Evolutionary conservation across 2,113 vertebrate genomes (phyloP).

Genomic region (Synodontis membranacea): DNA sequence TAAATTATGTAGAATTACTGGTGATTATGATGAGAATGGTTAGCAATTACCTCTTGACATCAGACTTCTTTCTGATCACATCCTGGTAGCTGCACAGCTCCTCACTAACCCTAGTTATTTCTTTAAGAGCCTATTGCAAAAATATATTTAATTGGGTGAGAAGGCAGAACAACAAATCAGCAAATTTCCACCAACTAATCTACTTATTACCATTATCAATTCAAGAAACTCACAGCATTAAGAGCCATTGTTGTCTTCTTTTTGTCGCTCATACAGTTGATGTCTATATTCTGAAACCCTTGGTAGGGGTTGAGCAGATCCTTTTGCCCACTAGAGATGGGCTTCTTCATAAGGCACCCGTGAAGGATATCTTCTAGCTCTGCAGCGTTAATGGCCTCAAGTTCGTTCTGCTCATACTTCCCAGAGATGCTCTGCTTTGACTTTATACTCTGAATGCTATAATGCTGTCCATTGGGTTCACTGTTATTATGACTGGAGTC

Average conservation of each 20-base stretch:
- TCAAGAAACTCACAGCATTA: constrained; percentile 81
- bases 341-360: constrained; percentile 44
- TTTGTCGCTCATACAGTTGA: constrained; percentile 67
- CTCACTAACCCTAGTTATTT: constrained; percentile 95
- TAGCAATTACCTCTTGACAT: constrained; percentile 77
- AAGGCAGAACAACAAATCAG: constrained; percentile 26
- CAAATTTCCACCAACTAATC: background rate
- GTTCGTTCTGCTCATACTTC: constrained; percentile 46
- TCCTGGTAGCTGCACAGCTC: constrained; percentile 96
- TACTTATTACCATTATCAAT: background rate
- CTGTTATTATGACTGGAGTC: constrained; percentile 44
- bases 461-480: constrained; percentile 7
- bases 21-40: constrained; percentile 5
- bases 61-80: constrained; percentile 82
- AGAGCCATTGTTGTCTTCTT: constrained; percentile 81
- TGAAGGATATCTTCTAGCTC: constrained; percentile 62
- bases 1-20: constrained; percentile 17
- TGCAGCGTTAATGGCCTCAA: constrained; percentile 45
- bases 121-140: constrained; percentile 85
- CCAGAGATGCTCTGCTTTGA: constrained; percentile 36
- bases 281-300: constrained; percentile 51
- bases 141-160: constrained; percentile 25
- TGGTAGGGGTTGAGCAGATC: constrained; percentile 33
- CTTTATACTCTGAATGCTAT: constrained; percentile 25
- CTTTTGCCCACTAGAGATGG: constrained; percentile 30